A percentile compares a stretch with the other conserved stretches of the same genome.
phyloP scores from a whole-genome alignment of 2,797 vertebrate species.

The Poliocrania exsul region DNA sequence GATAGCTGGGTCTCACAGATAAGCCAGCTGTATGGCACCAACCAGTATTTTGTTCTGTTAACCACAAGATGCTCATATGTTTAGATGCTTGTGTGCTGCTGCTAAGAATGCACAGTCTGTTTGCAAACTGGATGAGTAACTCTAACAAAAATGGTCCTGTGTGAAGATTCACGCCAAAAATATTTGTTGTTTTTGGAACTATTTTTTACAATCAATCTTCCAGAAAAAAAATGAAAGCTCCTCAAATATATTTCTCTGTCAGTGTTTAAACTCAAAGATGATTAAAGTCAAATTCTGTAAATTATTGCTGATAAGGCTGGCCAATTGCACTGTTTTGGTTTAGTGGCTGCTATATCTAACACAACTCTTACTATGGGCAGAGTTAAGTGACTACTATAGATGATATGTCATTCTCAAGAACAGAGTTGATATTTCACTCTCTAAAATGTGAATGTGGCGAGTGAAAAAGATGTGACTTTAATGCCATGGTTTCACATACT shows the following conservation, averaged over 20 bases:
- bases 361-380: background rate
- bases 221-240: background rate
- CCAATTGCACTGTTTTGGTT: background rate
- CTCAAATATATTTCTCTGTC: background rate
- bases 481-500: background rate
- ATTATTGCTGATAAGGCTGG: background rate
- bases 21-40: background rate
- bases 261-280: background rate
- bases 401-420: background rate
- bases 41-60: background rate
- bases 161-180: background rate
- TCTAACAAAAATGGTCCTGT: background rate
- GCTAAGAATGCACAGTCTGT: background rate
- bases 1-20: background rate
- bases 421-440: background rate
- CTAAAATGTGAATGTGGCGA: background rate
- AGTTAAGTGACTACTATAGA: background rate
- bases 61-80: background rate
- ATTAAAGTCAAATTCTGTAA: background rate
- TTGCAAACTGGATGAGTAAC: background rate
- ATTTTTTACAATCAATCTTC: background rate
- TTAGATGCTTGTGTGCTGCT: background rate
- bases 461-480: background rate
- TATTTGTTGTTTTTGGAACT: background rate
- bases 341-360: background rate